phyloP scores from a whole-genome alignment of 2,888 invertebrate genomes.

The Adineta ricciae region DNA sequence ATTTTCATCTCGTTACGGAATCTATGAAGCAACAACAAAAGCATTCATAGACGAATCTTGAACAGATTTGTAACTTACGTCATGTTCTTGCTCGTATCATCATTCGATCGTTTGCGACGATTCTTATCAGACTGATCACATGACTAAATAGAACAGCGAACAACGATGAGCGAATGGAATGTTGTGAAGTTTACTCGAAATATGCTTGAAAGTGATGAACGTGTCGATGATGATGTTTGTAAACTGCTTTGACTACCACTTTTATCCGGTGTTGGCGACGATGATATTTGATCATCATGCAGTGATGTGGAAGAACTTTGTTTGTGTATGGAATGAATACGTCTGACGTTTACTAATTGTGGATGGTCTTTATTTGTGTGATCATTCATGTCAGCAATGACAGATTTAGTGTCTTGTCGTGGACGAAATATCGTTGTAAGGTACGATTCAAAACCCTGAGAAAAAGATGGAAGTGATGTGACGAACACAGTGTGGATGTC shows the following conservation, averaged over 20 bases:
- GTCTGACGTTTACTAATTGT: conserved; percentile 7
- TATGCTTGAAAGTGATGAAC: background rate
- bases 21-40: background rate
- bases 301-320: background rate
- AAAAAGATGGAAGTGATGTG: too few species aligned
- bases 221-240: background rate
- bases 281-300: background rate
- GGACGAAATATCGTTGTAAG: background rate
- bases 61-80: background rate
- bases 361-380: conserved; percentile 2
- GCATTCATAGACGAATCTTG: background rate
- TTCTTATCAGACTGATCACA: background rate
- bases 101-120: background rate
- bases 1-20: background rate
- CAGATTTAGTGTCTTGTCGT: background rate
- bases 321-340: background rate
- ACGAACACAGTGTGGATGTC: too few species aligned
- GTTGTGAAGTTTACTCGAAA: background rate
- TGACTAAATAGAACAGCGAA: background rate
- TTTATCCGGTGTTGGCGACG: background rate
- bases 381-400: conserved; percentile 13
- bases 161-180: too few species aligned
- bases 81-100: background rate
- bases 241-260: background rate
- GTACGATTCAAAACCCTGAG: background rate